Base-by-base conservation (phyloP, 2,113 vertebrate genomes). In the Dasyornis broadbenti region DNA sequence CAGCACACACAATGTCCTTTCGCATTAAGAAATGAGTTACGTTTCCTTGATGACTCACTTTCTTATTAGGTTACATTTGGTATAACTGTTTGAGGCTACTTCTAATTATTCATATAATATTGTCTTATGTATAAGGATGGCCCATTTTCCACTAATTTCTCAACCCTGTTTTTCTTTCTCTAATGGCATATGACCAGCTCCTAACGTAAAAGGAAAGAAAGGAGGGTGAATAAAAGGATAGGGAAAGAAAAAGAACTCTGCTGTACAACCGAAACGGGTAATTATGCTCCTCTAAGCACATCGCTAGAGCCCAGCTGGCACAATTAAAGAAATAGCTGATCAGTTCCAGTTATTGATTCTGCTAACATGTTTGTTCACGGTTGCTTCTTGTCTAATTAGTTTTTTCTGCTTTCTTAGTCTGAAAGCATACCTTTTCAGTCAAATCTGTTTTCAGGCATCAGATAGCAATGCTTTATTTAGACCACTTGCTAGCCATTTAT, bases 241-340 rank as follows among this genome's bases (percentile, higher is more conserved):
- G 80, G 66, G 82, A 27, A 89, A 89, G 95, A 96, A 92, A 93
- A 97, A 95, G 86, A 64, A 80, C 91, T 96, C 94, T 94, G 96
- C 94, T 87, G 85, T 87, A 92, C 89, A 78, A 91, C 96, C 13
- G 12, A 96, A 97, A 92, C 9, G 40, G 86, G 92, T 97, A 98
- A 98, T 98, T 98, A 97, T 89, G 96, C 91, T 97, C 96, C 92
- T 95, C 96, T 96, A 94, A 97, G 97, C 98, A 95, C 96, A 97
- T 98, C 86, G 10, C 83, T 39, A 95, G 92, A 73, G 88, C 94
- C 98, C 97, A 97, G 98, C 97, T 98, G 98, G 98, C 94, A 97
- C 98, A 98, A 98, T 98, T 98, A 98, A 98, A 98, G 97, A 98
- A 98, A 98, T 97, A 98, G 98, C 98, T 98, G 98, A 98, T 98